Evolutionary conservation across 2,113 vertebrate species (phyloP).

Genomic region (Peromyscus leucopus): DNA sequence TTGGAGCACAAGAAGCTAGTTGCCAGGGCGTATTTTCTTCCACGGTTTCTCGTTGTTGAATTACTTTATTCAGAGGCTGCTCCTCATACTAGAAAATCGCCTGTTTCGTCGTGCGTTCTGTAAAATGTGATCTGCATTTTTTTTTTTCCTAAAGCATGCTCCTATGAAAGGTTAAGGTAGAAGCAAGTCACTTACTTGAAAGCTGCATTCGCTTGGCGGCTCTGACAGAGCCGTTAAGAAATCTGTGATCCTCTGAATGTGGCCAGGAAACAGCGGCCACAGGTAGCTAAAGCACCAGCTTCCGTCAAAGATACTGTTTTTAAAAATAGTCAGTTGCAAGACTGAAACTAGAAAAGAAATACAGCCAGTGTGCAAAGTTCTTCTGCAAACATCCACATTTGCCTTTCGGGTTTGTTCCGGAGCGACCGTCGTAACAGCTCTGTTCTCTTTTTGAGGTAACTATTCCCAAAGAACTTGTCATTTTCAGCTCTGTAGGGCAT

Average conservation of each 20-base stretch:
- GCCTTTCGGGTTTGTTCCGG: background rate
- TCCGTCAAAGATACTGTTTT: slow-evolving; percentile 12
- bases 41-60: slow-evolving; percentile 84
- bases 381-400: background rate
- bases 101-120: slow-evolving; percentile 64
- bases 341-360: slow-evolving; percentile 57
- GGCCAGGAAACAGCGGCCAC: background rate
- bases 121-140: slow-evolving; percentile 69
- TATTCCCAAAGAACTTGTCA: background rate
- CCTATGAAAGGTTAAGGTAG: slow-evolving; percentile 60
- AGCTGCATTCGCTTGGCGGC: background rate
- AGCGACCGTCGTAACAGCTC: background rate
- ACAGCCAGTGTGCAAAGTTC: slow-evolving; percentile 48
- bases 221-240: slow-evolving; percentile 22
- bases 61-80: slow-evolving; percentile 83
- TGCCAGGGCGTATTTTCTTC: slow-evolving; percentile 87
- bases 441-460: slow-evolving; percentile 28
- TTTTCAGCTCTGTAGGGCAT: background rate
- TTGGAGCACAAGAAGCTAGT: slow-evolving; percentile 86
- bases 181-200: slow-evolving; percentile 59
- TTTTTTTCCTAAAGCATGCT: slow-evolving; percentile 59
- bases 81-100: slow-evolving; percentile 80
- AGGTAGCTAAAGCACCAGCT: background rate
- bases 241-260: background rate
- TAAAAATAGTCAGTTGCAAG: slow-evolving; percentile 32